Evolutionary conservation across 2,113 vertebrate species (phyloP), one percentile per base, ranked within the genome.

Genomic region (Ageneiosus marmoratus): DNA sequence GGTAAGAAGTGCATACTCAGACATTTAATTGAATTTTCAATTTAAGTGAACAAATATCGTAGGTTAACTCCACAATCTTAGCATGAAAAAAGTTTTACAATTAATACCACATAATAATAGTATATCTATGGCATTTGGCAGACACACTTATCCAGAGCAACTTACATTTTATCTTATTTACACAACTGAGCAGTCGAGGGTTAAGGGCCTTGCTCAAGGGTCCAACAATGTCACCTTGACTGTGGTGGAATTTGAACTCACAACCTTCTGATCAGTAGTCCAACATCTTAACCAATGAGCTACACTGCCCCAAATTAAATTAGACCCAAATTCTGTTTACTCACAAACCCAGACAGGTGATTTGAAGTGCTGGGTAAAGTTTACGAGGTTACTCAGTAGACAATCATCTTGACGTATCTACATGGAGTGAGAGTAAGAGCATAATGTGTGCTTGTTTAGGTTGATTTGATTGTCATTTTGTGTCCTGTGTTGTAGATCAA

Each of bases 391-490:
- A 32, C 48, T 32, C n/a, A 32, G n/a, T 29, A 51, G 46, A 29
- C 72, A 51, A 20, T 15, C n/a, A 73, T 73, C 15, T 50, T 73
- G 6, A 73, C n/a, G 12, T 73, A 27, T 48, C 24, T 73, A 48
- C 13, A 24, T n/a, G 22, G 11, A 70, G 22, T 70, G 67, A 70
- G 37, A 24, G 37, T 50, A 46, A 46, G 24, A 27, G 65, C 65
- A 24, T 41, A 69, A 69, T 46, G 22, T 46, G 22, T 72, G 22
- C 69, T 44, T 73, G 24, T 74, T 51, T 51, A 18, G 70, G 12
- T 24, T 73, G 44, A 50, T 73, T 50, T 73, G 69, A 73, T 73
- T 73, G 70, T 16, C 70, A 73, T 50, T 48, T 29, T 73, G n/a
- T n/a, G 48, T 73, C 44, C 16, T 73, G 44, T 73, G 44, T 44